Conservation (phyloP, 64 coral and sea anemone genomes). For the Stichodactyla helianthus region DNA sequence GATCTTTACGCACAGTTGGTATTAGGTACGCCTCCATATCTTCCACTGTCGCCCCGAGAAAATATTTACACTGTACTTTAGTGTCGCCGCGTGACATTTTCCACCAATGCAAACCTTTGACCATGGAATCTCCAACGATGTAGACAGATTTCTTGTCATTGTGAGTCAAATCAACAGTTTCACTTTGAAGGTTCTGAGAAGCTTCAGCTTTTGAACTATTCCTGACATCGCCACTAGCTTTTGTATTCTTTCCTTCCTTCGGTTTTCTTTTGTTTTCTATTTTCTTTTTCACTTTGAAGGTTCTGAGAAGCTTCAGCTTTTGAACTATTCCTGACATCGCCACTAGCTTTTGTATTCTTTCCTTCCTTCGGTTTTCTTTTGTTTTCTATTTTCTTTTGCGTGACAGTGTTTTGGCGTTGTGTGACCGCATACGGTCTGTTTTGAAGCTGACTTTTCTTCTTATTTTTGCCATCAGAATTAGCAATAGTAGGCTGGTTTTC, state of each 20-base stretch:
- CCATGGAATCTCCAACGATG: background rate
- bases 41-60: background rate
- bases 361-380: background rate
- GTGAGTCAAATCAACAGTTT: background rate
- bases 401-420: background rate
- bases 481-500: background rate
- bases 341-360: background rate
- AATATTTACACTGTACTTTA: background rate
- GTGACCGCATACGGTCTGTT: background rate
- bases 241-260: background rate
- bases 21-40: background rate
- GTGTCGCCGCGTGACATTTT: too few relatives aligned
- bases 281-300: background rate
- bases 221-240: background rate
- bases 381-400: background rate
- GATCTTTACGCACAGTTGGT: background rate
- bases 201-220: background rate
- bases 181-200: background rate
- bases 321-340: background rate
- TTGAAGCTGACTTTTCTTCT: background rate
- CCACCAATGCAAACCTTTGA: background rate
- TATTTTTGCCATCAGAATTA: background rate
- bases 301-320: background rate
- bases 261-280: background rate
- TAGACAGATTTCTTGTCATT: background rate